A percentile compares a stretch with the other conserved stretches of the same genome.
Evolutionary conservation across 2,888 invertebrate species (phyloP).

Genomic region (Xylocampa areola): DNA sequence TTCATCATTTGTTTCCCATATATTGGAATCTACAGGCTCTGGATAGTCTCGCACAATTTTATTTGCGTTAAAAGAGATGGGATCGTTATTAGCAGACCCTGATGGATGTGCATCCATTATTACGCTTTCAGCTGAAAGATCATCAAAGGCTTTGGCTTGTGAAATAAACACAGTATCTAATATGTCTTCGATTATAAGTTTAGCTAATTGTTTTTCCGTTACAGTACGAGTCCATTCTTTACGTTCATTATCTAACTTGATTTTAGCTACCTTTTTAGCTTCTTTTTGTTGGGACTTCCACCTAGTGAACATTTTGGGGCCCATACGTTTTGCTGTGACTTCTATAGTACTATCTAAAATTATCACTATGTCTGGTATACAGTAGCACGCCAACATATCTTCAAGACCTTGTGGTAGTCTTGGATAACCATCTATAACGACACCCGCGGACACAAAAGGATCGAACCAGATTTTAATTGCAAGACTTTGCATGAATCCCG

Average conservation of each 20-base stretch:
- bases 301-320: slow-evolving; percentile 70
- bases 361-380: slow-evolving; percentile 90
- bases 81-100: slow-evolving; percentile 74
- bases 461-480: slow-evolving; percentile 87
- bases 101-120: slow-evolving; percentile 84
- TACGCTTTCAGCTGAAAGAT: slow-evolving; percentile 73
- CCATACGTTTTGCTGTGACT: slow-evolving; percentile 70
- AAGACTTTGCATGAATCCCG: slow-evolving; percentile 80
- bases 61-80: slow-evolving; percentile 73
- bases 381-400: slow-evolving; percentile 83
- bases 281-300: slow-evolving; percentile 82
- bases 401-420: slow-evolving; percentile 87
- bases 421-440: slow-evolving; percentile 91
- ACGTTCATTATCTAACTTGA: slow-evolving; percentile 65
- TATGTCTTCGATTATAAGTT: slow-evolving; percentile 76
- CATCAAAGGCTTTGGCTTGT: slow-evolving; percentile 47
- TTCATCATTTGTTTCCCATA: slow-evolving; percentile 86
- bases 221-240: slow-evolving; percentile 73
- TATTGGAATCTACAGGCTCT: slow-evolving; percentile 81
- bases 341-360: slow-evolving; percentile 81
- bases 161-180: slow-evolving; percentile 60
- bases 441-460: slow-evolving; percentile 84
- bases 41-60: slow-evolving; percentile 81
- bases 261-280: slow-evolving; percentile 70
- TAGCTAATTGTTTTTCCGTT: slow-evolving; percentile 70